Percentiles rank a stretch among this genome's conserved stretches.
Evolutionary conservation across 2,888 invertebrate genomes (phyloP).

Genomic region (Trilocha varians): DNA sequence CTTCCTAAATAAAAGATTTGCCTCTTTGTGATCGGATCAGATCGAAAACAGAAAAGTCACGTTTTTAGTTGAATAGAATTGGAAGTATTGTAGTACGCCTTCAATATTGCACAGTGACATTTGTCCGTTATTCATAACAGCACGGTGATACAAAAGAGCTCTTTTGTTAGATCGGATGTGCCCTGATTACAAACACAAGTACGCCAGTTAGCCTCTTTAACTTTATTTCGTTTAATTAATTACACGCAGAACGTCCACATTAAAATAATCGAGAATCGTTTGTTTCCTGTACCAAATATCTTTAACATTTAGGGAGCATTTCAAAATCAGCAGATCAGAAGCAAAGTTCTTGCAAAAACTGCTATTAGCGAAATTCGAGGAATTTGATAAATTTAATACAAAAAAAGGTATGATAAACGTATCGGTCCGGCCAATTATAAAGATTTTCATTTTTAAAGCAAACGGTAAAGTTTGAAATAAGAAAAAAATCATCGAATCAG

Average conservation of each 20-base stretch:
- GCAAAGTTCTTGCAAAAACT: no score
- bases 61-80: conserved; percentile 23
- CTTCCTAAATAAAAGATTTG: conserved; percentile 13
- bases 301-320: no score
- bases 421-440: not conserved
- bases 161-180: not conserved
- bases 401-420: not conserved
- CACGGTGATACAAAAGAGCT: conserved; percentile 9
- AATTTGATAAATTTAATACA: not conserved
- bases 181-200: not conserved
- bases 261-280: no score
- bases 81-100: conserved; percentile 13
- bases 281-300: no score
- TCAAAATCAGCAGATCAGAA: no score
- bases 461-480: not conserved
- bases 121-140: conserved; percentile 12
- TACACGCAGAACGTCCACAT: not conserved
- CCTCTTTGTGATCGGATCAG: conserved; percentile 10
- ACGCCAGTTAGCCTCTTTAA: not conserved
- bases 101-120: conserved; percentile 20
- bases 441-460: not conserved
- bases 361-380: no score
- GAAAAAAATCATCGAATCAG: not conserved
- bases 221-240: not conserved
- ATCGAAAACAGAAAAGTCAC: conserved; percentile 27